Evolutionary conservation across 2,888 invertebrate genomes (phyloP).

Genomic region (Tryphoninae sp.): DNA sequence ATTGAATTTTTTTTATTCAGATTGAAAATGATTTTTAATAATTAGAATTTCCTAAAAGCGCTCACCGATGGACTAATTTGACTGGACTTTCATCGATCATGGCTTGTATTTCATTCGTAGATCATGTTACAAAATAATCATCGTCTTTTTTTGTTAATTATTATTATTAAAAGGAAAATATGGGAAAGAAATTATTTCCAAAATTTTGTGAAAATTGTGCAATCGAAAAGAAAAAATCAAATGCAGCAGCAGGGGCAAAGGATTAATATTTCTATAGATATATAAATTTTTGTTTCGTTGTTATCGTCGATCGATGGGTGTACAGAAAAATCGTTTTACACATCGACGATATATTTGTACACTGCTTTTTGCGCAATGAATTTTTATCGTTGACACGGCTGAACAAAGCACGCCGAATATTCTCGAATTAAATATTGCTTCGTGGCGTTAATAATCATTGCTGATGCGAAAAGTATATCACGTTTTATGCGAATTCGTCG

Average conservation of each 20-base stretch:
- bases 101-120: slow-evolving; percentile 42
- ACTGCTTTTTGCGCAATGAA: slow-evolving; percentile 47
- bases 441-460: slow-evolving; percentile 48
- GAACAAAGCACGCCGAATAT: slow-evolving; percentile 47
- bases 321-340: not conserved
- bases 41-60: slow-evolving; percentile 12
- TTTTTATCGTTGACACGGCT: slow-evolving; percentile 26
- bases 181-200: not conserved
- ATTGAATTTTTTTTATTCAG: not conserved
- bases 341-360: slow-evolving; percentile 18
- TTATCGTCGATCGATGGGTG: not conserved
- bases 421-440: slow-evolving; percentile 44
- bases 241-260: no score
- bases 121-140: slow-evolving; percentile 15
- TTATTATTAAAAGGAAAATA: not conserved
- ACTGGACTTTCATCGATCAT: slow-evolving; percentile 29
- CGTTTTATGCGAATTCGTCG: slow-evolving; percentile 17
- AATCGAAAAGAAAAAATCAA: no score
- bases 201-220: not conserved
- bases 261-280: not conserved
- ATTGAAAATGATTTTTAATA: not conserved
- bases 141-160: not conserved
- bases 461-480: slow-evolving; percentile 24
- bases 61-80: slow-evolving; percentile 18
- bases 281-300: not conserved